Evolutionary conservation across 92 coral and sea anemone species (phyloP).

Genomic region (Pocillopora grandis): DNA sequence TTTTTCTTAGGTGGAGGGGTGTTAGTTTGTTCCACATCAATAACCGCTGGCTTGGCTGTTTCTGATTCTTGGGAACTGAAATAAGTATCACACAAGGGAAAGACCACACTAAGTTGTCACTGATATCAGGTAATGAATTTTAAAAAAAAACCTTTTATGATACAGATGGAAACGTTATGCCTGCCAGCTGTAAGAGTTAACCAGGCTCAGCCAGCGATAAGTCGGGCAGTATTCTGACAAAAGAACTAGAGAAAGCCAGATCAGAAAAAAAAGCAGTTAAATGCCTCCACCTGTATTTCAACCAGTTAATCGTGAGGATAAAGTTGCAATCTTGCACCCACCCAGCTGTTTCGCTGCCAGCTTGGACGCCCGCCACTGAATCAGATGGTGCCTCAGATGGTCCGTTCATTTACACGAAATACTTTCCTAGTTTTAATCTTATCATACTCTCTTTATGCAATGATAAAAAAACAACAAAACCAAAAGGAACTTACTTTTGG

Average conservation of each 20-base stretch:
- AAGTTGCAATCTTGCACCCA: no score
- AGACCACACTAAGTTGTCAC: neutral
- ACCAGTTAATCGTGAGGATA: no score
- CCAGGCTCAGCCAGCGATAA: no score
- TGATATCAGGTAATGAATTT: neutral
- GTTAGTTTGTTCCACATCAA: constrained; percentile 27
- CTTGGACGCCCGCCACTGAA: no score
- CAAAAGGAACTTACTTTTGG: constrained; percentile 21
- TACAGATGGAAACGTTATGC: no score
- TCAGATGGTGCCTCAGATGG: no score
- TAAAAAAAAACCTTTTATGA: neutral
- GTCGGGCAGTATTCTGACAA: no score
- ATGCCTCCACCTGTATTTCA: no score
- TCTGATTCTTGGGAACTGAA: constrained; percentile 31
- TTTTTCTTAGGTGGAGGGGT: constrained; percentile 53
- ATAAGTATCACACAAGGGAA: constrained; percentile 1
- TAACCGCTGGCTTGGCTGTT: constrained; percentile 15
- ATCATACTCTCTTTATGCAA: neutral
- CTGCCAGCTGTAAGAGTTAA: no score
- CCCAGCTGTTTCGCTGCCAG: no score
- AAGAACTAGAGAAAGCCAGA: no score
- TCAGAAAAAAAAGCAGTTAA: no score
- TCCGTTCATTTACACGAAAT: neutral
- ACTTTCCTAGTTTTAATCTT: neutral
- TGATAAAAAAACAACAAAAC: neutral